Percentiles rank a stretch among this genome's conserved stretches.
phyloP scores from a whole-genome alignment of 2,888 invertebrate genomes.

The Altica lythri region DNA sequence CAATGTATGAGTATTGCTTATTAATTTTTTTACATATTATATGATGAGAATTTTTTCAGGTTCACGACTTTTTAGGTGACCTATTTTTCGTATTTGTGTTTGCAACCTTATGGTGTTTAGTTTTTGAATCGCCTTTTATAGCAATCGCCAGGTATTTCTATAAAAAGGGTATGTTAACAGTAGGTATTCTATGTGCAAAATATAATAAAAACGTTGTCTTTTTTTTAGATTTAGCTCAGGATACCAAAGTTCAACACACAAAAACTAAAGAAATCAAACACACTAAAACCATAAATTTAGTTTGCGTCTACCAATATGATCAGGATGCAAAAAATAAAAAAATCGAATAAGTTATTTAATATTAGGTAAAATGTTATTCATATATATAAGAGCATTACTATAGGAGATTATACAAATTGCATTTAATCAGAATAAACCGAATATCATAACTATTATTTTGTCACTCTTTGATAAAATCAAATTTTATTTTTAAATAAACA shows the following conservation, averaged over 20 bases:
- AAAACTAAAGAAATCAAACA: not conserved
- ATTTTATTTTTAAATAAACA: too few relatives aligned
- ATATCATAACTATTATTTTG: too few relatives aligned
- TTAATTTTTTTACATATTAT: not conserved
- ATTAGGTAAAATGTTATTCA: not conserved
- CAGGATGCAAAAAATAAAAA: not conserved
- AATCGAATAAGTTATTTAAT: not conserved
- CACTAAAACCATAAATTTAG: not conserved
- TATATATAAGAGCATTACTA: too few relatives aligned
- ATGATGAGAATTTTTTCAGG: constrained; percentile 36
- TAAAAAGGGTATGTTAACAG: constrained; percentile 26
- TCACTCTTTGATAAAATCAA: too few relatives aligned
- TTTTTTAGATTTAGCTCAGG: not conserved
- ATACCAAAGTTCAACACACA: not conserved
- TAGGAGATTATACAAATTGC: too few relatives aligned
- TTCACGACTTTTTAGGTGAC: constrained; percentile 56
- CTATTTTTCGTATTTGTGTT: constrained; percentile 51
- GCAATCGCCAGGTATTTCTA: constrained; percentile 21
- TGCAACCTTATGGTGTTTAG: constrained; percentile 53
- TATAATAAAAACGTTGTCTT: not conserved
- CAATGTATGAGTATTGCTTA: constrained; percentile 36
- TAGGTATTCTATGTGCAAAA: not conserved
- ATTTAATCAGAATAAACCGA: too few relatives aligned
- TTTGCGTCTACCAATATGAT: constrained; percentile 7
- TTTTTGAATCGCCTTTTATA: constrained; percentile 55